Base-by-base conservation (phyloP, 2,113 vertebrate species). In the Actinemys pallida region DNA sequence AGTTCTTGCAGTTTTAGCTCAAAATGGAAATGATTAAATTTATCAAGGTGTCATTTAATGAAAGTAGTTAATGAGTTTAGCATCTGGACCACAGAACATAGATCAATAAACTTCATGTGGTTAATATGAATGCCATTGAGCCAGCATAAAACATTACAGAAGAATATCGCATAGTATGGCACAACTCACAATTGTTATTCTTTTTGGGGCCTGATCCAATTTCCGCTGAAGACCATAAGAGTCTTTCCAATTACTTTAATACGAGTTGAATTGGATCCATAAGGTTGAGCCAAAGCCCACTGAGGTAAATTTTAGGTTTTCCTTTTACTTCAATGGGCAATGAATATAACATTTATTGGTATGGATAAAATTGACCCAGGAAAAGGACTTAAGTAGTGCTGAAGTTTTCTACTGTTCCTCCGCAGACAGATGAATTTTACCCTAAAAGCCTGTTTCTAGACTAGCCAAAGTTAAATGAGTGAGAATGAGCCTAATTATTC, bases 181-280 rank as follows among this genome's bases (percentile, higher is more conserved):
- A 87, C 49, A 95, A 82, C 35, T 96, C 57, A 69, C 85, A 81
- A 78, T 88, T 96, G 76, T 90, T 91, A 27, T 2, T 84, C 56
- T 93, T 92, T 84, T 84, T 57, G 24, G 72, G 29, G 75, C 27
- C 75, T 86, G 79, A 86, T 92, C 88, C 86, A 92, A 83, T 93
- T 92, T 91, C 88, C 25, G 90, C 39, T 87, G 75, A 85, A 95
- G 95, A 45, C 42, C 22, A 45, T 76, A 95, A 10, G 4, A 93
- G 6, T 87, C 81, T 90, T 90, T 96, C 86, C 91, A 91, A 93
- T 93, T 88, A 91, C 75, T 92, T 91, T 90, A 96, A 57, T 59
- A 83, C 57, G 81, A 96, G 75, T 95, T 80, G 22, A 5, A 94
- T 92, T 95, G 47, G 80, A 94, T 84, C 54, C 79, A 88, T 24